Percentiles rank a stretch among this genome's conserved stretches.
Conservation (phyloP, 1,140 invertebrate genomes). For the Chelonus insularis region DNA sequence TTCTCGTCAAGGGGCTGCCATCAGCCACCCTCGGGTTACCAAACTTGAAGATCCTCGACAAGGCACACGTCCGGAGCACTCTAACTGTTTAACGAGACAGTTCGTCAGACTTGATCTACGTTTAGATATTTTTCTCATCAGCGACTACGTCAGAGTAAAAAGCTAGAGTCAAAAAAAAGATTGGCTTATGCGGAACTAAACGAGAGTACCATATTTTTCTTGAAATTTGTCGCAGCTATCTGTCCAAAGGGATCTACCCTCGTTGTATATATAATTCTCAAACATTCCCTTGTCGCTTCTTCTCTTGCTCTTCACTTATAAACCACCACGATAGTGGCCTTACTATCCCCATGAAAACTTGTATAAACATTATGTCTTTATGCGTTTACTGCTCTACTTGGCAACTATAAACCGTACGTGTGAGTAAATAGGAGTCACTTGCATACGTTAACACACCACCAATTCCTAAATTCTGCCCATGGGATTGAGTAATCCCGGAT, state of each 20-base stretch:
- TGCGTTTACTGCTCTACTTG: too few species aligned
- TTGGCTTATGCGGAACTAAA: neutral
- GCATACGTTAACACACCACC: too few species aligned
- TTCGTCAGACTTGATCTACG: conserved; percentile 50
- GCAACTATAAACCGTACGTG: too few species aligned
- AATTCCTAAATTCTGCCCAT: too few species aligned
- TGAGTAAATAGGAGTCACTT: too few species aligned
- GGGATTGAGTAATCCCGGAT: too few species aligned
- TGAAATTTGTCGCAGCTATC: conserved; percentile 58
- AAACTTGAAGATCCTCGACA: conserved; percentile 26
- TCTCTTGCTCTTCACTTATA: neutral
- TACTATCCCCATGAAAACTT: too few species aligned
- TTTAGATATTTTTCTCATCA: conserved; percentile 59
- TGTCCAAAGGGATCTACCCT: conserved; percentile 53
- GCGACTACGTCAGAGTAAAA: conserved; percentile 8
- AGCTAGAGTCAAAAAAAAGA: neutral
- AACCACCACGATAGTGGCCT: too few species aligned
- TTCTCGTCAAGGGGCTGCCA: neutral
- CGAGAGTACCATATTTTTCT: conserved; percentile 50
- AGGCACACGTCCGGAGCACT: conserved; percentile 36
- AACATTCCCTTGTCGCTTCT: conserved; percentile 36
- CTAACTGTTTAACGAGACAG: conserved; percentile 45
- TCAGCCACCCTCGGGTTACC: neutral
- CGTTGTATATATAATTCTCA: conserved; percentile 47
- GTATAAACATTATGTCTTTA: too few species aligned